These are phyloP conservation scores for Tetraneura akinire DNA, from an alignment of 1,140 invertebrate genomes.

Conservation along the genomic window DNA sequence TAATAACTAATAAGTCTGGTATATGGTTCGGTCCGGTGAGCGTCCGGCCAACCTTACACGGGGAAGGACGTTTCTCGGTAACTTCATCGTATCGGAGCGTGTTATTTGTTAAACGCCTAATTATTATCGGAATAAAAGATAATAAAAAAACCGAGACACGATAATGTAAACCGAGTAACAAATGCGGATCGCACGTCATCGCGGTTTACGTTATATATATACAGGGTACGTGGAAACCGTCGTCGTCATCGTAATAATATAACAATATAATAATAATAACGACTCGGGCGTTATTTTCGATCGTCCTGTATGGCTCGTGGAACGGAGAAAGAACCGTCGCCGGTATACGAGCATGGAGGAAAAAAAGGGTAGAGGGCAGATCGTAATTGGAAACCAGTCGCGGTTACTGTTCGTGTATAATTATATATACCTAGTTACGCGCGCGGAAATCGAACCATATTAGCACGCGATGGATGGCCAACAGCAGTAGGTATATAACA, in stretches of 20 bases:
- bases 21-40: not conserved
- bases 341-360: not conserved
- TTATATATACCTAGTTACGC: conserved; percentile 33
- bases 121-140: not conserved
- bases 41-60: conserved; percentile 31
- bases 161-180: too few relatives aligned
- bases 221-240: too few relatives aligned
- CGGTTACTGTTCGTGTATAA: not conserved
- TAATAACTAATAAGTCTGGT: too few relatives aligned
- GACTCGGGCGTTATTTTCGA: too few relatives aligned
- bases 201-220: too few relatives aligned
- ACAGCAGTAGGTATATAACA: conserved; percentile 3
- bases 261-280: too few relatives aligned
- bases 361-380: not conserved
- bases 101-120: not conserved
- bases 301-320: too few relatives aligned
- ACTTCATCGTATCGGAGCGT: conserved; percentile 1
- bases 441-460: conserved; percentile 43
- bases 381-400: conserved; percentile 41
- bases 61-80: conserved; percentile 18
- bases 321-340: too few relatives aligned
- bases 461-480: conserved; percentile 32
- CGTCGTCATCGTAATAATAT: too few relatives aligned
- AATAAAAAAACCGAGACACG: too few relatives aligned
- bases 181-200: too few relatives aligned